Base-by-base conservation (phyloP, 2,888 invertebrate genomes). In the Shargacucullia verbasci region DNA sequence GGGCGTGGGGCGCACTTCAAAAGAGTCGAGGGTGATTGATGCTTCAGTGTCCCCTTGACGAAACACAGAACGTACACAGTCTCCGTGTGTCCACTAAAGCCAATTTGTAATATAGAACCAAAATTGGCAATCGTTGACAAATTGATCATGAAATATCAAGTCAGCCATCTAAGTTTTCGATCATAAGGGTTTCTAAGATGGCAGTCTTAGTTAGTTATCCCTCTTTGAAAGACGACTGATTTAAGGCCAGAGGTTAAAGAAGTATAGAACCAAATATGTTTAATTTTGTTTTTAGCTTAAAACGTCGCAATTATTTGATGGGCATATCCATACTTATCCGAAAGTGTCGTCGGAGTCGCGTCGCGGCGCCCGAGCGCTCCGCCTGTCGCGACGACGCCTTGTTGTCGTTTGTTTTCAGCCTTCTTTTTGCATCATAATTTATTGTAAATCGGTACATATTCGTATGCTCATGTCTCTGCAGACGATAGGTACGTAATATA, bases 1-100 rank as follows among this genome's bases (percentile, higher is more conserved):
- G 62, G 78, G 72, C 60, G 74, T 76, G 79, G 80, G 83, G 81
- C 78, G 73, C 80, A 88, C 88, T 86, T 91, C 91, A 91, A 90
- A 89, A 86, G 87, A 82, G 65, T 75, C 71, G 78, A 79, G 84
- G 82, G 87, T 86, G 88, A 89, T 88, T 82, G 83, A 90, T 86
- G 74, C 70, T 58, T 62, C 70, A 61, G 73, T 73, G 74, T 81
- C 80, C 82, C 82, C 84, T 79, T 87, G 90, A 91, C 83, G 80
- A 81, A 86, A 84, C 63, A 71, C 90, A 91, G 89, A 70, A 84
- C 72, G 69, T 75, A 60, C 64, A 66, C 70, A 63, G 63, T 61
- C 62, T 73, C 78, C 48, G 46, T 41, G 45, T 67, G 57, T 41
- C 63, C 55, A 73, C 79, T 74, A 64, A 77, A 82, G 75, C 82